Evolutionary conservation across 2,113 vertebrate genomes (phyloP), one percentile per base, ranked within the genome.

Genomic region (Sinocyclocheilus maitianheensis): DNA sequence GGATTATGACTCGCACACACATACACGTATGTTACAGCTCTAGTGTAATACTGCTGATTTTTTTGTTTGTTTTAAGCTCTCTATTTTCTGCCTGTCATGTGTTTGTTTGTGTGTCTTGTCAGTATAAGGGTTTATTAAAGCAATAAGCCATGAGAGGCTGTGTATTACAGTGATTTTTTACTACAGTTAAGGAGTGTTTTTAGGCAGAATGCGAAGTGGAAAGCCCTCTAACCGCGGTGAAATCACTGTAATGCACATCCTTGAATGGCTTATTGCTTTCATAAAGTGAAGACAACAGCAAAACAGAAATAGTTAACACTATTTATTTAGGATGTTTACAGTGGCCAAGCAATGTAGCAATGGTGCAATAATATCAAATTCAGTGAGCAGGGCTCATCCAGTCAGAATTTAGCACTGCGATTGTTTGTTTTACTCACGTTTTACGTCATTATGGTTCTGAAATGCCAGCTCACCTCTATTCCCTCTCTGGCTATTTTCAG

Each of bases 111-210:
- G 58, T 82, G 58, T 77, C 5, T 34, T 43, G n/a, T 83, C 20
- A 67, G 77, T 58, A 43, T 79, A 22, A 58, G 30, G 10, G 55
- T 78, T 79, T 80, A 80, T 62, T 43, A 62, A 62, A 63, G 58
- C 20, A 63, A 63, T 63, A 63, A 43, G 34, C 30, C 34, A 65
- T n/a, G 9, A 46, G 71, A 75, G 22, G 71, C 10, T 20, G 30
- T n/a, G 78, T 24, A 22, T 40, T 46, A 16, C 22, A 46, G 22
- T 65, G 8, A 46, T 65, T 24, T 65, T 81, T 65, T 43, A 63
- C 55, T 37, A 53, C 10, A 80, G 37, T 26, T 65, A 48, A 22
- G 22, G 43, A 14, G 40, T 75, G 72, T 14, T 48, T 75, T 75
- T 75, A 75, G 5, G 43, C 22, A 24, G 72, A 75, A 48, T 48